phyloP scores from a whole-genome alignment of 2,888 invertebrate species.

The Corythucha ciliata region DNA sequence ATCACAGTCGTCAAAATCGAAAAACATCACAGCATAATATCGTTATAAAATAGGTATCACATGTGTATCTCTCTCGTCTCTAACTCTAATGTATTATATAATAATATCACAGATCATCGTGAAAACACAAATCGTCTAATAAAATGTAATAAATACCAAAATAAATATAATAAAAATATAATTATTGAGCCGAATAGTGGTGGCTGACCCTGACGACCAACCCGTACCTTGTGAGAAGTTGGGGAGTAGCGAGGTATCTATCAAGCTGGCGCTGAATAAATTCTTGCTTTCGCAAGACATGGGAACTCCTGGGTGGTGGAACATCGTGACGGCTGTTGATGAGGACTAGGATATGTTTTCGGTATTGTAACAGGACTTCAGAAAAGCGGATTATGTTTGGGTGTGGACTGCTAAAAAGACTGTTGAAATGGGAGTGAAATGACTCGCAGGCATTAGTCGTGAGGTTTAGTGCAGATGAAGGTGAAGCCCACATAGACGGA shows the following conservation, averaged over 20 bases:
- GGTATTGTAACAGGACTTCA: conserved; percentile 6
- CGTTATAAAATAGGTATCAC: too few relatives aligned
- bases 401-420: background rate
- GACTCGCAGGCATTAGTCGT: background rate
- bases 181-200: too few relatives aligned
- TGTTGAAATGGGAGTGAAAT: background rate
- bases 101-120: too few relatives aligned
- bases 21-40: too few relatives aligned
- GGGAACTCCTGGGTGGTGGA: conserved; percentile 1
- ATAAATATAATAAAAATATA: too few relatives aligned
- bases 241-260: conserved; percentile 6
- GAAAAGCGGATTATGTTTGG: background rate
- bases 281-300: background rate
- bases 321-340: background rate
- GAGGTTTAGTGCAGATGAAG: background rate
- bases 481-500: conserved; percentile 1
- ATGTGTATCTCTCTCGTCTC: too few relatives aligned
- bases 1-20: too few relatives aligned
- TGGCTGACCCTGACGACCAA: background rate
- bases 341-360: conserved; percentile 3
- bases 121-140: too few relatives aligned
- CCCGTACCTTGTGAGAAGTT: conserved; percentile 4
- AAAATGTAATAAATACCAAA: too few relatives aligned
- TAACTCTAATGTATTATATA: too few relatives aligned
- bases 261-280: conserved; percentile 1